Conservation (phyloP, 2,888 invertebrate genomes). For the Parelbella ahira region DNA sequence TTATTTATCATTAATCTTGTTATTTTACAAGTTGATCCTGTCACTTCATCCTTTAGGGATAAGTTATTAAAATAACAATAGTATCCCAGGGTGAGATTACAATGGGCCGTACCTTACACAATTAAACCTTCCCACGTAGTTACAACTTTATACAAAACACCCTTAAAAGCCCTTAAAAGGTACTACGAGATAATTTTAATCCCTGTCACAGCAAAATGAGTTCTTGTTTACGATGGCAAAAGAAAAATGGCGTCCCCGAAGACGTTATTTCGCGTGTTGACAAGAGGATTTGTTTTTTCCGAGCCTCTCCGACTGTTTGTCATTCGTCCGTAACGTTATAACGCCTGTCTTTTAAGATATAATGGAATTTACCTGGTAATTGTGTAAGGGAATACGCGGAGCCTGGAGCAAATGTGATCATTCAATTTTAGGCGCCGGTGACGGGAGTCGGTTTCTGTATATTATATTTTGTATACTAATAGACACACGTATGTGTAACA, state of each 20-base stretch:
- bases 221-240: conserved; percentile 43
- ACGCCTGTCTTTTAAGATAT: conserved; percentile 17
- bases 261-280: conserved; percentile 54
- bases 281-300: conserved; percentile 61
- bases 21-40: too few relatives aligned
- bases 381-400: conserved; percentile 19
- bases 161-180: conserved; percentile 4
- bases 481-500: too few relatives aligned
- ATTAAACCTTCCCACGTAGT: too few relatives aligned
- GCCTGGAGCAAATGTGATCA: conserved; percentile 15
- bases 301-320: conserved; percentile 30
- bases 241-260: conserved; percentile 43
- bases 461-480: too few relatives aligned
- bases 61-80: too few relatives aligned
- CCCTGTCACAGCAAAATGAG: conserved; percentile 25
- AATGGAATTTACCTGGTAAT: conserved; percentile 30
- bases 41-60: too few relatives aligned
- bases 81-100: too few relatives aligned
- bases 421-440: conserved; percentile 4
- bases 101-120: too few relatives aligned
- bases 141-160: too few relatives aligned
- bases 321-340: conserved; percentile 25
- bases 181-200: conserved; percentile 22
- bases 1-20: too few relatives aligned
- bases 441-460: background rate